Base-by-base conservation (phyloP, 2,888 invertebrate genomes). In the Lamellibrachia columna region DNA sequence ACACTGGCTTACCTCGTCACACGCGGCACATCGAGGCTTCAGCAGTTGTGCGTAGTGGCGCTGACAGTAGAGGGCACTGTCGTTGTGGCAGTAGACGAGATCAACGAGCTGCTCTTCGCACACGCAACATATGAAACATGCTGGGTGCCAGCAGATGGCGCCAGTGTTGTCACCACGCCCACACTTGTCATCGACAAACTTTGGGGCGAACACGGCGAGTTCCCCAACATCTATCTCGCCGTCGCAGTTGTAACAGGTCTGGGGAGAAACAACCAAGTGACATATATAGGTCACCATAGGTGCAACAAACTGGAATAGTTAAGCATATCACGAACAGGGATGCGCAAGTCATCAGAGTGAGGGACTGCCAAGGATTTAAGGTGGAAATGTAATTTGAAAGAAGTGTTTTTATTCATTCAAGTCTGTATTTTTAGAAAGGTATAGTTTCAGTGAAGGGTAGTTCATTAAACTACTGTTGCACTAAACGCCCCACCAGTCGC, bases 41-140 rank as follows among this genome's bases (percentile, higher is more conserved):
- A 99, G 97, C 96, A 98, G 97, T 97, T 99, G 99, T 92, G 99
- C 99, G 97, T 99, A 99, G 97, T 99, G 99, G 92, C 99, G 97
- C 52, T 99, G 99, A 97, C 99, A 99, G 97, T 98, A 99, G 93
- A 99, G 97, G 93, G 98, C 97, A 60, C 96, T 96, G 93, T 98
- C 98, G 96, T 98, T 98, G 97, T 98, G 98, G 97, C 99, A 99
- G 97, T 99, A 99, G 92, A 98, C 98, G 95, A 99, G 97, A 97
- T 99, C 99, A 94, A 99, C 99, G 93, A 99, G 98, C 93, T 99
- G 97, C 97, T 99, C 98, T 95, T 98, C 97, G 97, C 99, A 99
- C 93, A 98, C 97, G 94, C 97, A 97, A 97, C 99, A 99, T 93
- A 98, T 97, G 97, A 99, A 99, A 97, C 99, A 99, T 92, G 98